Evolutionary conservation across 2,797 vertebrate species (phyloP), one percentile per base, ranked within the genome.

Genomic region (Ibycter americanus): DNA sequence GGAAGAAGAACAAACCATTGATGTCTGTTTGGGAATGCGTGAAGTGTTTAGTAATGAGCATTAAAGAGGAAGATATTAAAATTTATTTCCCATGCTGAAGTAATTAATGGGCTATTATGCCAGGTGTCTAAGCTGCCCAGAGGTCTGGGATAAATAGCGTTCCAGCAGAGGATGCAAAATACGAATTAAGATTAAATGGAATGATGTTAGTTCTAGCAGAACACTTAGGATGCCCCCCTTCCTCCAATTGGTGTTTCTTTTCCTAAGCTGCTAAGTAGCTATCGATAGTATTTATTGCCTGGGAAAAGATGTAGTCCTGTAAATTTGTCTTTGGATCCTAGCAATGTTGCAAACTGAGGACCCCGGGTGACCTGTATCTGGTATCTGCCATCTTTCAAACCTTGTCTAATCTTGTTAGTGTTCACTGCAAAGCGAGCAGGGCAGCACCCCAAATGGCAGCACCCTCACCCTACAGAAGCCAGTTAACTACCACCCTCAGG

Each of bases 31-130:
- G 83, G 83, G 72, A 89, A 42, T 34, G 73, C 0, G 3, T 90
- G 88, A 83, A 87, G 61, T 80, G 81, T 70, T 91, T 81, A 81
- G 76, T n/a, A 89, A 94, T 61, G 56, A 91, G 74, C 72, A 87
- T 81, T 68, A 74, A 68, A 94, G 58, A 89, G 81, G 71, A 90
- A 76, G 86, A 92, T 78, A 96, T 65, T 87, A 85, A 91, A 89
- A 91, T 93, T 54, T 89, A 90, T 96, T 93, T 96, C 83, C 88
- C 74, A 81, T 63, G 83, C 87, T 85, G 87, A 71, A 87, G 56
- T 94, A 94, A 97, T 96, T 93, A 90, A 91, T 95, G 95, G 74
- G 76, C 68, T 86, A 44, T 89, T 97, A 84, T 92, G 61, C 78
- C 94, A 94, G 93, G 95, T 95, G 90, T 92, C 71, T 66, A 29